phyloP scores from a whole-genome alignment of 2,888 invertebrate genomes.

The Frankliniella fusca region DNA sequence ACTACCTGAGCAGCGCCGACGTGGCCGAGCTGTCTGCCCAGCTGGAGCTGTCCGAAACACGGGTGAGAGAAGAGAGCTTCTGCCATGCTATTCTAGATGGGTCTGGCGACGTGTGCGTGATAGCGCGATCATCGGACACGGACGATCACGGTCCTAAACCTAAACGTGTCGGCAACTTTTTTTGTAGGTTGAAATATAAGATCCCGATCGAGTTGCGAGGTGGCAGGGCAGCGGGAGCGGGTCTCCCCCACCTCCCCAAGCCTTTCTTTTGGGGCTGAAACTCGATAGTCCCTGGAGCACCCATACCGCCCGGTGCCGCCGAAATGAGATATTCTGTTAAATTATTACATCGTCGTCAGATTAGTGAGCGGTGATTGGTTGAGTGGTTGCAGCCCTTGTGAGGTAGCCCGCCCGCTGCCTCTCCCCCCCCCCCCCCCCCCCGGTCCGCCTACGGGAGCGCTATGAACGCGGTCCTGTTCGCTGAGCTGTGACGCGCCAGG shows the following conservation, averaged over 20 bases:
- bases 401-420: background rate
- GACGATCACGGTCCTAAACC: no score
- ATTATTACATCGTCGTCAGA: background rate
- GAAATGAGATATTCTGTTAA: constrained; percentile 3
- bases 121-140: no score
- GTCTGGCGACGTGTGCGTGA: background rate
- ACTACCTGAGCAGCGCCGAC: constrained; percentile 67
- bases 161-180: background rate
- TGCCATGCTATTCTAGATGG: background rate
- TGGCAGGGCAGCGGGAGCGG: background rate
- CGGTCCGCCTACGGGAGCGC: background rate
- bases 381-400: background rate
- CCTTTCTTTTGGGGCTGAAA: background rate
- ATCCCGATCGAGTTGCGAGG: background rate
- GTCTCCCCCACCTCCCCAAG: background rate
- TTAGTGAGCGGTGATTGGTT: background rate
- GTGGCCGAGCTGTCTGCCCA: constrained; percentile 59
- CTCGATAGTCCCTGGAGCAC: background rate
- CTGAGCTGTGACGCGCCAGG: no score
- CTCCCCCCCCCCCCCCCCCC: background rate
- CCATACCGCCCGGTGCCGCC: background rate
- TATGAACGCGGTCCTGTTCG: no score
- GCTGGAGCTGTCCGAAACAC: constrained; percentile 62
- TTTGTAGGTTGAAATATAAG: constrained; percentile 24
- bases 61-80: constrained; percentile 52